These are phyloP conservation scores for Astropecten irregularis DNA, from an alignment of 53 echinoderm and acorn worm genomes.

Conservation along the genomic window DNA sequence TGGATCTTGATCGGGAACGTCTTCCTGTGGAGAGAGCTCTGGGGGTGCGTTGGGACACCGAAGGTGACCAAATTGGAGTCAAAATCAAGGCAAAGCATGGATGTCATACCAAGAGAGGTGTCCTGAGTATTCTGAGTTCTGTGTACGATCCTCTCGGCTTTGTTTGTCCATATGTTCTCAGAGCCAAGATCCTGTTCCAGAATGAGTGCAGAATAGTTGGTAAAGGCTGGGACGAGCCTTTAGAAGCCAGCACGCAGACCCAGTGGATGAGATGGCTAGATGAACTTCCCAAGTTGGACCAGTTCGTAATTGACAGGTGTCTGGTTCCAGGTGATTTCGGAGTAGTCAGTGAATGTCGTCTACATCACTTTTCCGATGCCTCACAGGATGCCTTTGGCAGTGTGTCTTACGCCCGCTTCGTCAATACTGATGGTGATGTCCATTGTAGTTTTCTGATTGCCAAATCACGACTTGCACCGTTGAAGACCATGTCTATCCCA, in stretches of 20 bases:
- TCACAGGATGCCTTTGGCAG: conserved; percentile 57
- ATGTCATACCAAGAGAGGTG: conserved; percentile 39
- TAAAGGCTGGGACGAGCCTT: conserved; percentile 33
- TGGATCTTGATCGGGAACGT: conserved; percentile 49
- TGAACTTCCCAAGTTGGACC: conserved; percentile 15
- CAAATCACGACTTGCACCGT: conserved; percentile 56
- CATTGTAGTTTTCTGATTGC: conserved; percentile 45
- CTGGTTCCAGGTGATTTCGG: conserved; percentile 19
- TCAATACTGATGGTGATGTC: conserved; percentile 2
- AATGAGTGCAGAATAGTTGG: conserved; percentile 28
- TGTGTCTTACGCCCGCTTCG: conserved; percentile 33
- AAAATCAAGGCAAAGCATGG: conserved; percentile 6
- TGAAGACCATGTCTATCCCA: conserved; percentile 54
- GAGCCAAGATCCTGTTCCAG: conserved; percentile 51
- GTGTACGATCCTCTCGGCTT: conserved; percentile 61
- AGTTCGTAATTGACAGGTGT: conserved; percentile 33
- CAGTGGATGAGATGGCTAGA: conserved; percentile 35
- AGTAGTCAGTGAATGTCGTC: background rate
- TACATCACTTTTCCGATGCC: conserved; percentile 61
- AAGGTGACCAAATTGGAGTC: conserved; percentile 10
- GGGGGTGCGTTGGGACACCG: conserved; percentile 39
- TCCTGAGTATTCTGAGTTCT: conserved; percentile 47
- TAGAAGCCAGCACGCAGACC: background rate
- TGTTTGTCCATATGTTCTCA: conserved; percentile 31
- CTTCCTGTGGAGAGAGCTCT: conserved; percentile 61